Conservation (phyloP, 2,113 vertebrate species). For the Cichladusa arquata region DNA sequence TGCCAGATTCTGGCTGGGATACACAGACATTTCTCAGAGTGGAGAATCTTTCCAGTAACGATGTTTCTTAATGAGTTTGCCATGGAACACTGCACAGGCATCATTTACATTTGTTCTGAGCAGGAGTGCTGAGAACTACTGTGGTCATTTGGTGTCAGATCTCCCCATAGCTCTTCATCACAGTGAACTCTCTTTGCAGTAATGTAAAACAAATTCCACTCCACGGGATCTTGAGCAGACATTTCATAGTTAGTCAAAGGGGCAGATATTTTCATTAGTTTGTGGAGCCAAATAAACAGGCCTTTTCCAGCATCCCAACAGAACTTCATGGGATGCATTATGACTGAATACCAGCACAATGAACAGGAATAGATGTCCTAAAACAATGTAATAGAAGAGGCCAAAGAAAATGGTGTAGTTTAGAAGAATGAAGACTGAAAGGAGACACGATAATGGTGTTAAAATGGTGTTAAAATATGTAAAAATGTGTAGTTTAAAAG, state of each 20-base stretch:
- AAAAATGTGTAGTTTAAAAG: not conserved
- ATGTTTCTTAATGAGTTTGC: conserved; percentile 3
- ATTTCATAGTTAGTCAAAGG: not conserved
- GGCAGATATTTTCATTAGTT: not conserved
- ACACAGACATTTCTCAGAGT: not conserved
- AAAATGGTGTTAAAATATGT: not conserved
- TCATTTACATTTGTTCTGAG: not conserved
- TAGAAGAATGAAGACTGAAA: not conserved
- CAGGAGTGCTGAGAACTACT: not conserved
- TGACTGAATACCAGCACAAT: not conserved
- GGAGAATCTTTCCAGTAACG: not conserved
- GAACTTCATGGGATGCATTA: not conserved
- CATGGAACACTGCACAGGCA: not conserved
- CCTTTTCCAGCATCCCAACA: not conserved
- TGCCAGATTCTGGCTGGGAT: not conserved
- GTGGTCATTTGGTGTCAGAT: not conserved
- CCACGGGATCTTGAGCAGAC: not conserved
- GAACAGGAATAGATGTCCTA: not conserved
- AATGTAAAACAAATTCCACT: not conserved
- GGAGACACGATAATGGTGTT: not conserved
- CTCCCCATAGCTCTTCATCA: not conserved
- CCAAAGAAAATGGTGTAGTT: not conserved
- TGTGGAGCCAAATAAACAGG: not conserved
- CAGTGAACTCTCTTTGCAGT: not conserved
- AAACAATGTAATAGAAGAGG: not conserved